Evolutionary conservation across 2,113 vertebrate species (phyloP), one percentile per base, ranked within the genome.

Genomic region (Campylorhamphus procurvoides): DNA sequence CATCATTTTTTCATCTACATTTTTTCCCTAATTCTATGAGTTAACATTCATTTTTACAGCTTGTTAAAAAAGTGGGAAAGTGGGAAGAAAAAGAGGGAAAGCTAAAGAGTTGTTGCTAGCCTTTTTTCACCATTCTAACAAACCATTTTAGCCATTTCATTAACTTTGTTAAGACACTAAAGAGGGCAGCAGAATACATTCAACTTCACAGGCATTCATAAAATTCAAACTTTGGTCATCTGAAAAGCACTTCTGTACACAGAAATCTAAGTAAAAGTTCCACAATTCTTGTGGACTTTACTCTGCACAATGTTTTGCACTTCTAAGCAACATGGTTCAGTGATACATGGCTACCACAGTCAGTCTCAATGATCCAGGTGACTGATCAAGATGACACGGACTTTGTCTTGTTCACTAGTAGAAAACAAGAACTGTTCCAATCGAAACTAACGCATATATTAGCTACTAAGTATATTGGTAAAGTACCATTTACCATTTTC

Each of bases 151-250:
- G 29, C 5, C 25, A 46, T 53, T 88, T 88, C 22, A 66, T 50
- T 79, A 82, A 56, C 31, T 67, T 76, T 62, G 28, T 89, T 84
- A 89, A 80, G 86, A 75, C 19, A 77, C 47, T 19, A 68, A 77
- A 25, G 24, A 10, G 6, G 23, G 4, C 24, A 85, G 7, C 1
- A 4, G 25, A n/a, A 76, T 33, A 11, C 19, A 69, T 68, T 64
- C n/a, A 76, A 60, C 67, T 63, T 90, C 88, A 73, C 22, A 90
- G 22, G 37, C 68, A 90, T 31, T 77, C 10, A 37, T 20, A 62
- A 64, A 83, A 86, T 62, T 56, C 16, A 86, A 77, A 28, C 10
- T 10, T 69, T 33, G 19, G 46, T 16, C 9, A 86, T 40, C 24
- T 63, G 27, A 71, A 84, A 80, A 94, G 23, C 50, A 71, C 25